Evolutionary conservation across 37 sponge, comb jelly and placozoan species (phyloP), one percentile per base, ranked within the genome.

Genomic region (Bolinopsis microptera): DNA sequence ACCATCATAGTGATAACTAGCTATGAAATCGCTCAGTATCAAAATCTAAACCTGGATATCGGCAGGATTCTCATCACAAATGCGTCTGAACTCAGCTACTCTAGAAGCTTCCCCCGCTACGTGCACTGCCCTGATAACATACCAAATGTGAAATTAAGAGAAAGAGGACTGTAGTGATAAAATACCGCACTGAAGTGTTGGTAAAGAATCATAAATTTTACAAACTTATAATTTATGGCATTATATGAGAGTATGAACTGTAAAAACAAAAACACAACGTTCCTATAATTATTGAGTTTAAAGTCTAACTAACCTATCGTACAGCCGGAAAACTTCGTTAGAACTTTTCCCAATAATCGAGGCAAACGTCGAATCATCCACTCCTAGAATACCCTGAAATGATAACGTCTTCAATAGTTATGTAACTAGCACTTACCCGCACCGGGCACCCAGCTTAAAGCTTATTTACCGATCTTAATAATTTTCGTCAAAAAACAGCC

Each of bases 21-120:
- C n/a, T n/a, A n/a, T n/a, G n/a, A n/a, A n/a, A n/a, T n/a, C n/a
- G n/a, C n/a, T n/a, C n/a, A n/a, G n/a, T n/a, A n/a, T n/a, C n/a
- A n/a, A n/a, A n/a, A n/a, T n/a, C n/a, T n/a, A 69, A 22, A 92
- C 92, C 92, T 92, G 39, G 0, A 94, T 88, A 40, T 95, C 93
- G 23, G 96, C 93, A 18, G n/a, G 32, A 1, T 26, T 35, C 23
- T 69, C 40, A 41, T 93, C 93, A 76, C 94, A 94, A 8, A 83
- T 76, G 31, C 93, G 92, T 33, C 93, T 92, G 94, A 96, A 97
- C 27, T 68, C 22, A 39, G 72, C 48, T 13, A 99, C 99, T 34
- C 97, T 95, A 27, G 69, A 35, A 22, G 99, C 96, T 77, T 99
- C 99, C 0, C 94, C 83, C 69, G 94, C 96, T 25, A 97, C 97